Evolutionary conservation across 2,797 vertebrate species (phyloP), one percentile per base, ranked within the genome.

Genomic region (Acridotheres tristis): DNA sequence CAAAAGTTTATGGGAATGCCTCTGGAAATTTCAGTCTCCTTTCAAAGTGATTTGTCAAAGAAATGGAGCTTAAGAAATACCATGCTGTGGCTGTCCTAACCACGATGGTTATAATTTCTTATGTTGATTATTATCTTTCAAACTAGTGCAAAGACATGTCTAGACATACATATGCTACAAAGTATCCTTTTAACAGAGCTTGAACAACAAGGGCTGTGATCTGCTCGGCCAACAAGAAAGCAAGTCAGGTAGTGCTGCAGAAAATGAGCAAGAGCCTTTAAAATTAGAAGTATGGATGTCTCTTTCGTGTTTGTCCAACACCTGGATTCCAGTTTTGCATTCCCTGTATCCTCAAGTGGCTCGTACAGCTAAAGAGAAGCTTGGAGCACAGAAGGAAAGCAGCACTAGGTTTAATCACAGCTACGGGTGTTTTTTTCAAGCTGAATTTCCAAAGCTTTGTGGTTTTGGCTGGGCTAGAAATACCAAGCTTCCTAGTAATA

Each of bases 391-490:
- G 76, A 74, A 71, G 54, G 34, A 84, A 93, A 90, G 38, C 19
- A 89, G 43, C n/a, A 58, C 25, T 50, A 90, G 27, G 59, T 59
- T 76, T 77, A 96, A 25, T 45, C 50, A 92, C 58, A 88, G 58
- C 54, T 55, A 62, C 0, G 9, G 16, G 26, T 0, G 0, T 38
- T 80, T 74, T 78, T 79, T 73, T 40, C 38, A 90, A 87, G 69
- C 32, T 78, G 63, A 68, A 75, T 95, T 96, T 93, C 85, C 80
- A 93, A 77, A 94, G 79, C 61, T 81, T 74, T 92, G 79, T 90
- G 93, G 90, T 86, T 97, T 97, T 95, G 82, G 73, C 74, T 58
- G 36, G 69, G 55, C 47, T 94, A 48, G 68, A 94, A 97, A 95
- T 91, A 89, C 26, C 90, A 92, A 61, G 54, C 25, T 89, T 88